phyloP scores from a whole-genome alignment of 2,113 vertebrate species.

The Sapayoa aenigma region DNA sequence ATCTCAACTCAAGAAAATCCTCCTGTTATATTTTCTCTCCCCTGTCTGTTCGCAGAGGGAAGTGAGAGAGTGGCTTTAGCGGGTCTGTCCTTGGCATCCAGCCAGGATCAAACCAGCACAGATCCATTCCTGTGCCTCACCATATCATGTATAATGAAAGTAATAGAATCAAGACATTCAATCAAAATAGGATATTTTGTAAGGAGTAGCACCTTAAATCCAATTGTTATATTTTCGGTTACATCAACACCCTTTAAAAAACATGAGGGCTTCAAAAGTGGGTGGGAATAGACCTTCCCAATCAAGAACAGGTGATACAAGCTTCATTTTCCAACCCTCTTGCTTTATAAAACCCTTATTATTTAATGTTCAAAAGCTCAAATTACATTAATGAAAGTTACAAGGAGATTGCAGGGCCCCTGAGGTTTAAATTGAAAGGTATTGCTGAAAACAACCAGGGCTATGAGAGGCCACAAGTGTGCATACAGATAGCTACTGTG shows the following conservation, averaged over 20 bases:
- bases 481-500: neutral
- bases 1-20: too few relatives aligned
- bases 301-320: neutral
- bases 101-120: too few relatives aligned
- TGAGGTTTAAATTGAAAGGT: neutral
- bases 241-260: neutral
- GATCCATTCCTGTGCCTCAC: neutral
- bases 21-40: too few relatives aligned
- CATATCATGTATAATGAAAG: neutral
- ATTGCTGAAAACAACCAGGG: neutral
- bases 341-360: neutral
- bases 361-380: neutral
- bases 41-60: too few relatives aligned
- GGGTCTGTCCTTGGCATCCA: too few relatives aligned
- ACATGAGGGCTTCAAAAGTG: fast-evolving
- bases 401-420: neutral
- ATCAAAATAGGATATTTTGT: neutral
- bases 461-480: neutral
- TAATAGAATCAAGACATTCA: neutral
- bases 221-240: neutral
- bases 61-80: too few relatives aligned
- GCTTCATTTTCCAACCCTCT: neutral
- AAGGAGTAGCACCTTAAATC: neutral
- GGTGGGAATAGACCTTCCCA: neutral
- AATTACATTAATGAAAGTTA: neutral